phyloP scores from a whole-genome alignment of 2,113 vertebrate genomes.

The Lepisosteus oculatus region DNA sequence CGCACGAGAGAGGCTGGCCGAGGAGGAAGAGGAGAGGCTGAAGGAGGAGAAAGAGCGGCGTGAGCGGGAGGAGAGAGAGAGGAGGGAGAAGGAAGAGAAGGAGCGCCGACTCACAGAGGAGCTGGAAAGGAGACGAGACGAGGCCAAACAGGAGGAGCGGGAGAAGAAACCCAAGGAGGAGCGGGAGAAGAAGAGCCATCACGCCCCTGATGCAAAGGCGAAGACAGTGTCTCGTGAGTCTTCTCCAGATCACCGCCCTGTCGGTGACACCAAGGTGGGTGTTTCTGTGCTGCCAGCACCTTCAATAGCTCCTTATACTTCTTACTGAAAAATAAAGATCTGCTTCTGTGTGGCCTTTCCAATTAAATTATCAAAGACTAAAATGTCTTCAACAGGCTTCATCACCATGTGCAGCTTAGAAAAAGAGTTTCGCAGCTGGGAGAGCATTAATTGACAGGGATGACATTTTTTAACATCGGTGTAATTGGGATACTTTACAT shows the following conservation, averaged over 20 bases:
- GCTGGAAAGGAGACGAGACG: constrained; percentile 26
- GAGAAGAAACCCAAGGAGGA: constrained; percentile 39
- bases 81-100: constrained; percentile 53
- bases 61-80: constrained; percentile 56
- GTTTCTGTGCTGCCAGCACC: not conserved
- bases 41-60: constrained; percentile 52
- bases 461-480: no score
- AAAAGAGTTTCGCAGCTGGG: no score
- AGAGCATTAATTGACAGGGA: no score
- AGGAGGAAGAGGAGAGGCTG: constrained; percentile 43
- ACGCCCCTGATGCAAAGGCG: constrained; percentile 51
- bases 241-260: constrained; percentile 44
- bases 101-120: constrained; percentile 18
- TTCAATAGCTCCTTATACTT: not conserved
- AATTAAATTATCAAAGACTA: no score
- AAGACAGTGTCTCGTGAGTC: constrained; percentile 66
- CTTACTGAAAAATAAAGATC: no score
- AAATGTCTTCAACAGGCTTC: no score
- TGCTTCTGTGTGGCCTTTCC: no score
- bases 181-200: constrained; percentile 47
- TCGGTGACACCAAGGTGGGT: constrained; percentile 61
- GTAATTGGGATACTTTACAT: not conserved
- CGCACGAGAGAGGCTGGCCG: constrained; percentile 49
- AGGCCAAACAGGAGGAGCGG: constrained; percentile 44
- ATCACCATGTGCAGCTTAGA: no score